Evolutionary conservation across 1,140 invertebrate genomes (phyloP), one percentile per base, ranked within the genome.

Genomic region (Drosophila obscura): DNA sequence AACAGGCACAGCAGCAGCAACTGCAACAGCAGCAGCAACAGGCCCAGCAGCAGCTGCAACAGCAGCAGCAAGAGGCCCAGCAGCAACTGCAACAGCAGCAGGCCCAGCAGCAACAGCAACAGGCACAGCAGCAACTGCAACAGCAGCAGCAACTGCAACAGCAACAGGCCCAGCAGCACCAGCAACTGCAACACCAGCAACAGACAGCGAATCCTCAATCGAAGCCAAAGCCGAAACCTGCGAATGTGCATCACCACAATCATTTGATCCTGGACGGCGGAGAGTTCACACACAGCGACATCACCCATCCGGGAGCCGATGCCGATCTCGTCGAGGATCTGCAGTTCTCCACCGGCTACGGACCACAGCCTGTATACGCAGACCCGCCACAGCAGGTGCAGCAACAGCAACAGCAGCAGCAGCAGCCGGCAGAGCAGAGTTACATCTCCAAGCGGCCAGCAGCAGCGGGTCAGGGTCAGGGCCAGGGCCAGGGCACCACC

Each of bases 271-370:
- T 90, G 4, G 84, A 91, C 26, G 80, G 72, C 4, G 82, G 72
- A 4, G 90, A 91, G 52, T 92, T 92, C 19, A 92, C 82, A 1
- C 91, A 92, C 59, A 92, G 91, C 67, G 91, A 91, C 9, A 92
- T 92, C 1, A 91, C 91, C 0, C 91, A 92, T 67, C 90, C 91
- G 1, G 88, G 85, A 8, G 91, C 91, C 1, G 91, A 92, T 67
- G 72, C 91, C n/a, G 90, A 89, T 71, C 59, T 92, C 1, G 80
- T 92, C 4, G 87, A 91, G 56, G 90, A 91, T 69, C 49, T 91
- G 28, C 90, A 91, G 44, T 91, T 91, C 73, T 91, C 90, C 26
- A 91, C 90, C 0, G 90, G 90, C 35, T 91, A 91, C 26, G 90
- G 90, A 1, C 89, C 90, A 0, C 84, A 91, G 53, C 90, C 89